phyloP scores from a whole-genome alignment of 1,140 invertebrate species.

The Bombyx mandarina region DNA sequence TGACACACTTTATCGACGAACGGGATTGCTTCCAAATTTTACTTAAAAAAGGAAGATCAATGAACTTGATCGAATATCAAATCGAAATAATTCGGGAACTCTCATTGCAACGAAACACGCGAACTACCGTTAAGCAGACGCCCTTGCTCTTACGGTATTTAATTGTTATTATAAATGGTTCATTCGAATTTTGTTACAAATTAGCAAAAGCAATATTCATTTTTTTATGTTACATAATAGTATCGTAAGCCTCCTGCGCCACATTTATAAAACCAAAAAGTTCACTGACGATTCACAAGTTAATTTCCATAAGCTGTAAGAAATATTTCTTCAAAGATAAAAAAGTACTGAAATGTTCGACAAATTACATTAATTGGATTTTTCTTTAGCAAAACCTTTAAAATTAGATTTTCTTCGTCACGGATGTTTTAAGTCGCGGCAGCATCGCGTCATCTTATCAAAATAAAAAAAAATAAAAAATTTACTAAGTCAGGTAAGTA shows the following conservation, averaged over 20 bases:
- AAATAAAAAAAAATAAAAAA: background rate
- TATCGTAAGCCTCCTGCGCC: too few species aligned
- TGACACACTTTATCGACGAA: conserved; percentile 32
- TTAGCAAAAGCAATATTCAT: too few species aligned
- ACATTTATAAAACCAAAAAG: too few species aligned
- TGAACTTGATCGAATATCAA: conserved; percentile 21
- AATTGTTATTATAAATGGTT: conserved; percentile 16
- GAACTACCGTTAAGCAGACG: conserved; percentile 32
- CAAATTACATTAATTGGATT: too few species aligned
- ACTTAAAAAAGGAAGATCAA: conserved; percentile 20
- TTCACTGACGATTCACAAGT: too few species aligned
- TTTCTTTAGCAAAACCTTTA: background rate
- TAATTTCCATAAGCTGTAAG: too few species aligned
- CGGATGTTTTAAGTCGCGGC: background rate
- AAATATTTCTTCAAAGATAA: too few species aligned
- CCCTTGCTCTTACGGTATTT: conserved; percentile 33
- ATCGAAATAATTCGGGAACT: conserved; percentile 16
- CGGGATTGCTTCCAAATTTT: conserved; percentile 15
- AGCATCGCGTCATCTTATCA: background rate
- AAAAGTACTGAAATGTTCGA: too few species aligned
- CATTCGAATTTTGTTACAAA: conserved; percentile 5
- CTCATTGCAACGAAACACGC: conserved; percentile 31
- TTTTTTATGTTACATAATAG: too few species aligned
- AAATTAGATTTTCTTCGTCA: too few species aligned
- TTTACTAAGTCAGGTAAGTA: background rate